phyloP scores from a whole-genome alignment of 2,113 vertebrate species.

The Pycnonotus jocosus region DNA sequence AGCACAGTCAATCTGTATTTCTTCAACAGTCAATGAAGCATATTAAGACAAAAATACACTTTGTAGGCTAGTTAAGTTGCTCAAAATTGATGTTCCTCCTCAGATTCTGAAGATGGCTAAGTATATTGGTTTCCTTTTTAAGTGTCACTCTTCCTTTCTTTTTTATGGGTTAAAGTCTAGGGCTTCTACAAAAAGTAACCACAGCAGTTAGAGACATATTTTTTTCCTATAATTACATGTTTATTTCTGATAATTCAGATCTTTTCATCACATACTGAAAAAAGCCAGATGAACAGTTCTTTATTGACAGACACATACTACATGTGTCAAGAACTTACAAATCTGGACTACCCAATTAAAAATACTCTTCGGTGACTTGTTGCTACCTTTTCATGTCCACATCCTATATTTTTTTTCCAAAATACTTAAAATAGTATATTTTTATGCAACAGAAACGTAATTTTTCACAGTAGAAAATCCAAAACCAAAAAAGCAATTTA shows the following conservation, averaged over 20 bases:
- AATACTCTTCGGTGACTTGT: background rate
- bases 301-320: background rate
- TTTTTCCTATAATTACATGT: background rate
- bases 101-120: background rate
- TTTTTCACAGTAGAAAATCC: background rate
- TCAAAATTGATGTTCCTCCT: background rate
- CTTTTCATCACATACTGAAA: background rate
- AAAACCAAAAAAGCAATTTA: background rate
- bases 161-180: background rate
- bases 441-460: background rate
- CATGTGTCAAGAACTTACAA: background rate
- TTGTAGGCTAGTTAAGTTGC: background rate
- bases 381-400: background rate
- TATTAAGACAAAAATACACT: background rate
- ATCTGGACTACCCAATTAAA: background rate
- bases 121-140: background rate
- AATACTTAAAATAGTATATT: background rate
- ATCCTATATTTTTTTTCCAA: background rate
- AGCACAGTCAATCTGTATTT: background rate
- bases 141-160: background rate
- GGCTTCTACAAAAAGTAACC: background rate
- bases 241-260: background rate
- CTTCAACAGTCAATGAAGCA: background rate
- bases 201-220: background rate
- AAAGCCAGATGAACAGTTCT: background rate